Percentiles rank a stretch among this genome's conserved stretches.
Evolutionary conservation across 2,113 vertebrate genomes (phyloP).

Genomic region (Gallinago media): DNA sequence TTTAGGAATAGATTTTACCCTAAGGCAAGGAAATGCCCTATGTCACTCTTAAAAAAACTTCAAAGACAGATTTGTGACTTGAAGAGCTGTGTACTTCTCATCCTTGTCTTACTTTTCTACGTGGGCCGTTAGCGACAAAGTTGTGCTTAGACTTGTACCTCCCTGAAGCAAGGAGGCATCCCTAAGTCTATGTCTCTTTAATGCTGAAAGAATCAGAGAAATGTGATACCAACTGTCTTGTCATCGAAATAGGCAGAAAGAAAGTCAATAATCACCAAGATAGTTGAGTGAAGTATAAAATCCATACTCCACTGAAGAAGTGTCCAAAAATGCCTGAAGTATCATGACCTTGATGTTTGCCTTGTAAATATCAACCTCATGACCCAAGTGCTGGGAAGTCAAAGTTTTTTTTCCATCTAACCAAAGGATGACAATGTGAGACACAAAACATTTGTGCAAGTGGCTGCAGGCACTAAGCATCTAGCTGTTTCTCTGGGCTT

Average conservation of each 20-base stretch:
- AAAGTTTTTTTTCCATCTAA: neutral
- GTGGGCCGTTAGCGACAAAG: neutral
- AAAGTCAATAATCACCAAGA: constrained; percentile 18
- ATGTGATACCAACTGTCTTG: neutral
- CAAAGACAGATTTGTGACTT: neutral
- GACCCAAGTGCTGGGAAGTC: neutral
- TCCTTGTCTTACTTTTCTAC: neutral
- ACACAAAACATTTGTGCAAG: neutral
- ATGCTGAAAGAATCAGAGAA: neutral
- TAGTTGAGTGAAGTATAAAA: neutral
- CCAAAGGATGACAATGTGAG: neutral
- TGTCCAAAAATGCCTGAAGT: neutral
- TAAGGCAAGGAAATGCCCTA: neutral
- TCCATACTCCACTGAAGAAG: neutral
- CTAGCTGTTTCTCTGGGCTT: neutral
- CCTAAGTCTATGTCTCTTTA: neutral
- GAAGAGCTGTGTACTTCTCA: neutral
- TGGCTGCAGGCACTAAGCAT: neutral
- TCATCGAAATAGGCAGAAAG: neutral
- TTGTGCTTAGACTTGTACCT: neutral
- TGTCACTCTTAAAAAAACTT: neutral
- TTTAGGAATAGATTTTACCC: neutral
- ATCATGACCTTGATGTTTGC: neutral
- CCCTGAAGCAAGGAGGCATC: neutral
- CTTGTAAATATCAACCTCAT: neutral